Evolutionary conservation across 2,888 invertebrate species (phyloP), one percentile per base, ranked within the genome.

Genomic region (Meandrusa payeni): DNA sequence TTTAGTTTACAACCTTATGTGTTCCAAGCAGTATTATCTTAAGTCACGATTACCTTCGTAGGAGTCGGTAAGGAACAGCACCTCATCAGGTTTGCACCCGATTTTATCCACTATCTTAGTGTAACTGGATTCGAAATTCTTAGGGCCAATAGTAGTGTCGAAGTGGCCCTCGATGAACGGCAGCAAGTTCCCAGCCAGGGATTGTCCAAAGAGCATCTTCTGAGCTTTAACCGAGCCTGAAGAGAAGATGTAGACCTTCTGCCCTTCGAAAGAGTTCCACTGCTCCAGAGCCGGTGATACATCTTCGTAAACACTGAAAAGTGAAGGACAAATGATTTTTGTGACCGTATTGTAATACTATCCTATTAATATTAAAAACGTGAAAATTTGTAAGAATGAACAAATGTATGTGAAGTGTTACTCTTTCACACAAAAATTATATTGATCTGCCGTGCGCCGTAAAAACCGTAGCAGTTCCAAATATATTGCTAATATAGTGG

Each of bases 201-300:
- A 92, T 72, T 95, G 89, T 0, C 89, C 89, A 72, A 98, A 97
- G 2, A 98, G 89, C 5, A 97, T 88, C 68, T 96, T 94, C 74
- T 98, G 98, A 6, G 97, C 95, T 59, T 94, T 93, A 0, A 96
- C 92, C 41, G 96, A 97, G 31, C 97, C 98, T 13, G 97, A 97
- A 0, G 98, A 98, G 75, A 95, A 98, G 48, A 97, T 92, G 66
- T 93, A 97, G 33, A 98, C 85, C 53, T 83, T 85, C 47, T 90
- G 90, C 20, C 91, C 90, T 5, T 93, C 93, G 6, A 88, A 77
- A 2, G 90, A 85, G 2, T 89, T 89, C 94, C 97, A 95, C 46
- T 89, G 80, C 63, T 93, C 89, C 31, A 98, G 87, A 1, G 93
- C 92, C 7, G 89, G 85, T 0, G 91, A 89, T 0, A 97, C 97